Conservation (phyloP, 2,888 invertebrate species). For the Galeruca laticollis region DNA sequence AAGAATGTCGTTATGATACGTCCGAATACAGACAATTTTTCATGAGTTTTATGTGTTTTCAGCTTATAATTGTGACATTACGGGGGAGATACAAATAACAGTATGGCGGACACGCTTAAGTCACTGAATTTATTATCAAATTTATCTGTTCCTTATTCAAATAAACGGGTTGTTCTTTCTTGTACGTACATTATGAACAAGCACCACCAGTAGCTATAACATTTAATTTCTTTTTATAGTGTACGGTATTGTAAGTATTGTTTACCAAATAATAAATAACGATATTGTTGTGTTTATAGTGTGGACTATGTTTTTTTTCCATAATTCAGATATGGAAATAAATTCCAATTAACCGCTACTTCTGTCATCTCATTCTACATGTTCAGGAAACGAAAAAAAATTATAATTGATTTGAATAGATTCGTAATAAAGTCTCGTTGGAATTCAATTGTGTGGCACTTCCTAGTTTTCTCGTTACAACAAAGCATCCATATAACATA, state of each 20-base stretch:
- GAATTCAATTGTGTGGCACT: constrained; percentile 37
- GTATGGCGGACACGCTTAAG: constrained; percentile 31
- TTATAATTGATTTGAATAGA: constrained; percentile 5
- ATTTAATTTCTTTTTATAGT: not conserved
- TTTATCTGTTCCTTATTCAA: constrained; percentile 33
- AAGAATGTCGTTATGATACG: too few species aligned
- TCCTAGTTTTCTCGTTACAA: constrained; percentile 33
- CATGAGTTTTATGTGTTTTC: constrained; percentile 37
- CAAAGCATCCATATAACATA: constrained; percentile 36
- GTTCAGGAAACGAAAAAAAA: not conserved
- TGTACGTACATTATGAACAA: not conserved
- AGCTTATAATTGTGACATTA: constrained; percentile 44
- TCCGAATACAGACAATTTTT: constrained; percentile 14
- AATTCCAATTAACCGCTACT: not conserved
- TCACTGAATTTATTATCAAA: constrained; percentile 24
- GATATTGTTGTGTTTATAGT: too few species aligned
- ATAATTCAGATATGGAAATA: too few species aligned
- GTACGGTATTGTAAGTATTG: not conserved
- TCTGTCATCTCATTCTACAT: not conserved
- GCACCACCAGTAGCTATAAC: not conserved
- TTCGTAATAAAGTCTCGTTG: constrained; percentile 4
- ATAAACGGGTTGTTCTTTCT: constrained; percentile 23
- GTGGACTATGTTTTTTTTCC: too few species aligned
- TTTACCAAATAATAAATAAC: not conserved
- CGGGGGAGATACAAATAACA: constrained; percentile 38